Evolutionary conservation across 2,113 vertebrate species (phyloP).

Genomic region (Eptesicus fuscus): DNA sequence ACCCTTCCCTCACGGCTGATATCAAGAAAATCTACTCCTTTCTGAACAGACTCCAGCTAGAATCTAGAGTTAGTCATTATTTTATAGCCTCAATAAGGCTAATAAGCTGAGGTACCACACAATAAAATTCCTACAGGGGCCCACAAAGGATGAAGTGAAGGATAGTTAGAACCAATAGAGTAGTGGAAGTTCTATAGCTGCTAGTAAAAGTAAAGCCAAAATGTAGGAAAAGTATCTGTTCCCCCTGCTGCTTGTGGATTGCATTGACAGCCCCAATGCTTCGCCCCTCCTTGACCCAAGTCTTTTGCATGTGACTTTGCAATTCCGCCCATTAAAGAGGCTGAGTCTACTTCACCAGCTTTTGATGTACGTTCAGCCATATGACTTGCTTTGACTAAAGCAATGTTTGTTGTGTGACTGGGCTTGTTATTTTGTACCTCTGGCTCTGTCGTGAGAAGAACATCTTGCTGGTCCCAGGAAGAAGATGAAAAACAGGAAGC

Average conservation of each 20-base stretch:
- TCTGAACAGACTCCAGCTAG: neutral
- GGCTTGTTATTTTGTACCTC: neutral
- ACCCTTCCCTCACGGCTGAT: neutral
- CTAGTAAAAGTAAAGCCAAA: neutral
- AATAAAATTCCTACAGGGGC: neutral
- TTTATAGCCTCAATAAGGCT: neutral
- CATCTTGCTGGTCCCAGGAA: neutral
- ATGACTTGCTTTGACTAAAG: neutral
- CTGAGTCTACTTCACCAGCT: neutral
- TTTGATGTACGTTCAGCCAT: neutral
- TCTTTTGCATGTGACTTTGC: neutral
- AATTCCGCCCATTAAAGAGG: neutral
- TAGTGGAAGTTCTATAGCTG: neutral
- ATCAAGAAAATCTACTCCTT: neutral
- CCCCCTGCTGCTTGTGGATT: neutral
- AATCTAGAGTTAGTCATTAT: neutral
- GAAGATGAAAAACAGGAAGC: neutral
- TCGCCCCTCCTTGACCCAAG: neutral
- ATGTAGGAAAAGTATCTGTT: neutral
- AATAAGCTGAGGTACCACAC: neutral
- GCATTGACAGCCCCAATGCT: neutral
- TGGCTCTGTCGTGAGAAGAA: neutral
- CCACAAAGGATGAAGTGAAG: neutral
- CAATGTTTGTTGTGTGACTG: neutral
- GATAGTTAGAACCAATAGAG: neutral